These are phyloP conservation scores for Cynopterus brachyotis DNA, from an alignment of 2,113 vertebrate species.

Conservation along the genomic window DNA sequence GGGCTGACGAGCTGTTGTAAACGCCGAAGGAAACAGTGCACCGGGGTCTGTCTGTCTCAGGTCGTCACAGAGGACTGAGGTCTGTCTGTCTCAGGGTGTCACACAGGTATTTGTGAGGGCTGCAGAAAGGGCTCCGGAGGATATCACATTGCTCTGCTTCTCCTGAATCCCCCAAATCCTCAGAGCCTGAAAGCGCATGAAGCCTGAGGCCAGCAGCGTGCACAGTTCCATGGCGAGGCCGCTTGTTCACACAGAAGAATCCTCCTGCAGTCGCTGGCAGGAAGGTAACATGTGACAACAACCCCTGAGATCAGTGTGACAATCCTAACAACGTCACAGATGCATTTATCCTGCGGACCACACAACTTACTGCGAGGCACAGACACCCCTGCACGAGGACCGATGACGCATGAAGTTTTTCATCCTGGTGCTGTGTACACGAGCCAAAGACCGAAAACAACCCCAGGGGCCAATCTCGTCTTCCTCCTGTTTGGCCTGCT, in stretches of 20 bases:
- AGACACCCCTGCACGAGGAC: background rate
- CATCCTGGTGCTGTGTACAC: background rate
- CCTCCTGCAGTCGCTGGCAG: fast-evolving
- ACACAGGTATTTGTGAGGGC: background rate
- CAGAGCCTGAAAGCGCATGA: background rate
- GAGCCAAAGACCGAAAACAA: background rate
- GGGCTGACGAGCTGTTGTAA: background rate
- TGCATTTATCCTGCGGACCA: background rate
- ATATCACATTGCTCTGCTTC: background rate
- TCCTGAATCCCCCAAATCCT: background rate
- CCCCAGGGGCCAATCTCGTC: background rate
- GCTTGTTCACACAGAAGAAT: background rate
- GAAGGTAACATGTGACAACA: background rate
- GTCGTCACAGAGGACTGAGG: too few species aligned
- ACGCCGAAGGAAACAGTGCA: background rate
- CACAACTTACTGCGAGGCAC: background rate
- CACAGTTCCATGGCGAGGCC: background rate
- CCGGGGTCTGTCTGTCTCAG: background rate
- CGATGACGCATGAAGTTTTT: background rate
- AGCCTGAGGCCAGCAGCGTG: background rate
- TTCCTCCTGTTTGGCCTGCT: background rate
- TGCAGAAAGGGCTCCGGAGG: background rate
- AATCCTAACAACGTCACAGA: background rate
- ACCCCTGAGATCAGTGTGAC: background rate
- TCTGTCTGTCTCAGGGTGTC: background rate